Conservation (phyloP, 1,140 invertebrate genomes). For the Cataglyphis hispanica region DNA sequence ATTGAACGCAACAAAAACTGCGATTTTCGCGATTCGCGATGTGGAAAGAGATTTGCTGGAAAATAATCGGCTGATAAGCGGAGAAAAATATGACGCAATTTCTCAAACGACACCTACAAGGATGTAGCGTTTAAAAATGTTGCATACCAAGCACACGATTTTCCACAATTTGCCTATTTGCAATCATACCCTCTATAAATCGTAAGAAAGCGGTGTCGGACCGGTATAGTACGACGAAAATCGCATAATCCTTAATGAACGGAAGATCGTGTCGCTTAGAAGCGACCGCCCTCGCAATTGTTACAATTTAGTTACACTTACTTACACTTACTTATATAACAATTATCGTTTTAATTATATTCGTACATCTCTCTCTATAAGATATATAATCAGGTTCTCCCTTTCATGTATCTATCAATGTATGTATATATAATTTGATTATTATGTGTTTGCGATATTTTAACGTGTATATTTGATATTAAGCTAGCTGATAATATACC, state of each 20-base stretch:
- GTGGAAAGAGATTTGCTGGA: background rate
- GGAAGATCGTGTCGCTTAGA: slow-evolving; percentile 49
- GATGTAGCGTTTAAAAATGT: slow-evolving; percentile 29
- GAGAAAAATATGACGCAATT: slow-evolving; percentile 43
- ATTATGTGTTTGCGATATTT: slow-evolving; percentile 66
- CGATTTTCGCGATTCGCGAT: background rate
- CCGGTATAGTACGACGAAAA: slow-evolving; percentile 46
- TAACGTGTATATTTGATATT: slow-evolving; percentile 63
- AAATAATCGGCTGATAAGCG: slow-evolving; percentile 2
- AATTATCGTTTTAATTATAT: slow-evolving; percentile 67
- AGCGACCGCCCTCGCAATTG: slow-evolving; percentile 51
- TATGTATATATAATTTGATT: slow-evolving; percentile 75
- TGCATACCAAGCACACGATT: slow-evolving; percentile 35
- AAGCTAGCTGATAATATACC: slow-evolving; percentile 48
- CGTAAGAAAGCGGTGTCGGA: slow-evolving; percentile 57
- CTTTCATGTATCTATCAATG: slow-evolving; percentile 61
- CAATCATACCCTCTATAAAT: slow-evolving; percentile 47
- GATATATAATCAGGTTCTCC: slow-evolving; percentile 67
- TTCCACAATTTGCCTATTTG: slow-evolving; percentile 39
- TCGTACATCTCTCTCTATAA: slow-evolving; percentile 58
- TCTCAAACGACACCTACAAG: slow-evolving; percentile 50
- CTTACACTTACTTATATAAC: slow-evolving; percentile 68
- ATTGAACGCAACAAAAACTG: background rate
- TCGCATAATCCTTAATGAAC: slow-evolving; percentile 52
- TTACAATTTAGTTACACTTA: slow-evolving; percentile 68